Evolutionary conservation across 1,140 invertebrate genomes (phyloP).

Genomic region (Rhopalosiphum padi): DNA sequence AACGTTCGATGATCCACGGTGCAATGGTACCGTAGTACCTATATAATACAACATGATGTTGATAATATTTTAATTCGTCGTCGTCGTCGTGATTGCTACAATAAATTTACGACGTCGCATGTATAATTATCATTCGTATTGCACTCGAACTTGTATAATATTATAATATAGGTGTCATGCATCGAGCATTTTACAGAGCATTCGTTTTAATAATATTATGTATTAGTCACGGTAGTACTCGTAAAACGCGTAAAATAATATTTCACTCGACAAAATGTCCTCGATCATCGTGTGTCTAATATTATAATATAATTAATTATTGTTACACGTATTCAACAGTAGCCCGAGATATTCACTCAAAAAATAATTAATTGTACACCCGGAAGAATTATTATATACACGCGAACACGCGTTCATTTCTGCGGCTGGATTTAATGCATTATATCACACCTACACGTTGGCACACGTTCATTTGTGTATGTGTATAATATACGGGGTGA

Average conservation of each 20-base stretch:
- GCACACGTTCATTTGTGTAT: not conserved
- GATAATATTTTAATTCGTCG: not conserved
- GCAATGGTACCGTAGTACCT: not conserved
- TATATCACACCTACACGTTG: not conserved
- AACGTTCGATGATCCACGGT: not conserved
- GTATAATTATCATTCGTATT: not conserved
- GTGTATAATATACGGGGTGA: no score
- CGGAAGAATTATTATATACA: not conserved
- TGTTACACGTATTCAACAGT: not conserved
- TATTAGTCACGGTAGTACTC: not conserved
- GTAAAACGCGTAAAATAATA: not conserved
- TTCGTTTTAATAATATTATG: not conserved
- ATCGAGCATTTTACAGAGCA: not conserved
- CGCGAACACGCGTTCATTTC: not conserved
- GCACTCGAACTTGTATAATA: not conserved
- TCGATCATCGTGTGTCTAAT: not conserved
- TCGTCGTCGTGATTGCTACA: not conserved
- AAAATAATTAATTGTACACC: not conserved
- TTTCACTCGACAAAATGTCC: not conserved
- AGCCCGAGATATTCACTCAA: not conserved
- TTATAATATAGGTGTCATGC: not conserved
- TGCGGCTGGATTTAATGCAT: not conserved
- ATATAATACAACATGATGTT: no score
- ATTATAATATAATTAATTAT: not conserved
- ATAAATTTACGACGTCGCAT: not conserved